Evolutionary conservation across 2,113 vertebrate species (phyloP).

Genomic region (Chaenogobius annularis): DNA sequence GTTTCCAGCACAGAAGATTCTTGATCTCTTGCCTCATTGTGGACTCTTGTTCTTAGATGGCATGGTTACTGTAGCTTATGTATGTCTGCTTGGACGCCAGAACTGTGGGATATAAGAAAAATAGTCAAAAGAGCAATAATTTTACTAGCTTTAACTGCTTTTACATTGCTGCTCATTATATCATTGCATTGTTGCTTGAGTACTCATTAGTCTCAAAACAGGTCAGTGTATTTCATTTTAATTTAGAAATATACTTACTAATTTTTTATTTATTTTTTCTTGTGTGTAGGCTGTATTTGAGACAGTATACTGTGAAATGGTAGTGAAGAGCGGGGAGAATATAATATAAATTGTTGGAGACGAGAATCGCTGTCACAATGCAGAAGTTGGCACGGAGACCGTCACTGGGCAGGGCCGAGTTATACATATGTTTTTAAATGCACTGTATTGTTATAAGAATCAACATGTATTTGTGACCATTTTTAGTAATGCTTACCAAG

Average conservation of each 20-base stretch:
- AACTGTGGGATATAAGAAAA: slow-evolving; percentile 72
- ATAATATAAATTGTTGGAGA: background rate
- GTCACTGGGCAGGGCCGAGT: background rate
- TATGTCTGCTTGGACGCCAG: slow-evolving; percentile 94
- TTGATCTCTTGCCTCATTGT: slow-evolving; percentile 39
- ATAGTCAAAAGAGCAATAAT: slow-evolving; percentile 26
- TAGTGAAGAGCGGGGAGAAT: background rate
- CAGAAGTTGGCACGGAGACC: no score
- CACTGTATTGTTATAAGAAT: background rate
- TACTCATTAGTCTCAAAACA: slow-evolving; percentile 20
- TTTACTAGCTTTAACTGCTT: slow-evolving; percentile 19
- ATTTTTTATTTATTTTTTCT: background rate
- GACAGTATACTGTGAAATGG: background rate
- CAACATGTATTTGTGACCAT: no score
- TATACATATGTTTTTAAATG: no score
- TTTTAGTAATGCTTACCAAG: no score
- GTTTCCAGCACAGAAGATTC: slow-evolving; percentile 37
- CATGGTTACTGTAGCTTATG: slow-evolving; percentile 96
- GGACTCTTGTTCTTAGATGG: slow-evolving; percentile 79
- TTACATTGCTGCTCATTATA: background rate
- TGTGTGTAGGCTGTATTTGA: no score
- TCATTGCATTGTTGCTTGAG: background rate
- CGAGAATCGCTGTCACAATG: no score
- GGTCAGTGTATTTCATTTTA: slow-evolving; percentile 24
- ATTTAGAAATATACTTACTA: no score